Evolutionary conservation across 2,797 vertebrate species (phyloP).

Genomic region (Netta rufina): DNA sequence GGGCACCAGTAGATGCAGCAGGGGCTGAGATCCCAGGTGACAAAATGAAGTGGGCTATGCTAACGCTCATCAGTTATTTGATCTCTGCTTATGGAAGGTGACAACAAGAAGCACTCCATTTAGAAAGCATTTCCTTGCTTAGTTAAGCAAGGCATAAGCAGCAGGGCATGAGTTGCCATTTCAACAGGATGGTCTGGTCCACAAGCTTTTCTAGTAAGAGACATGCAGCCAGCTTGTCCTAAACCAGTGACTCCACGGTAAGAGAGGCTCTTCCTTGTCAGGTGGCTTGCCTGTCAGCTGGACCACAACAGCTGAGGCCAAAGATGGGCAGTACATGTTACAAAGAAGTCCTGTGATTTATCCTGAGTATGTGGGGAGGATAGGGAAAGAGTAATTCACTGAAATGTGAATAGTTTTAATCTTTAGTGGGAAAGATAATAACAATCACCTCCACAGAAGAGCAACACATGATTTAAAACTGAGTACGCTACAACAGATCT

Average conservation of each 20-base stretch:
- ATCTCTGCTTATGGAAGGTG: conserved; percentile 39
- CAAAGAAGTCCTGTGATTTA: not conserved
- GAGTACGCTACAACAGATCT: not conserved
- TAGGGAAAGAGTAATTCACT: not conserved
- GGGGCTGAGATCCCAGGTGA: conserved; percentile 20
- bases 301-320: not conserved
- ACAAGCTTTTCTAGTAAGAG: not conserved
- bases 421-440: not conserved
- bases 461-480: not conserved
- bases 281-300: not conserved
- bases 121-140: not conserved
- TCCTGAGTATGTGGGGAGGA: no score
- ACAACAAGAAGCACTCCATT: conserved; percentile 19
- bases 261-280: not conserved
- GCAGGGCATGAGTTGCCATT: not conserved
- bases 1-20: conserved; percentile 25
- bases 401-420: not conserved
- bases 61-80: conserved; percentile 50
- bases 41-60: conserved; percentile 28
- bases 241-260: not conserved
- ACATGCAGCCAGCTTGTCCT: not conserved
- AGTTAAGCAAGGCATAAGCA: not conserved
- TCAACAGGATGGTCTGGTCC: not conserved
- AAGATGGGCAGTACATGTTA: not conserved
- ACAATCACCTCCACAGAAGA: not conserved